Base-by-base conservation (phyloP, 2,113 vertebrate species). In the Uropsilus gracilis region DNA sequence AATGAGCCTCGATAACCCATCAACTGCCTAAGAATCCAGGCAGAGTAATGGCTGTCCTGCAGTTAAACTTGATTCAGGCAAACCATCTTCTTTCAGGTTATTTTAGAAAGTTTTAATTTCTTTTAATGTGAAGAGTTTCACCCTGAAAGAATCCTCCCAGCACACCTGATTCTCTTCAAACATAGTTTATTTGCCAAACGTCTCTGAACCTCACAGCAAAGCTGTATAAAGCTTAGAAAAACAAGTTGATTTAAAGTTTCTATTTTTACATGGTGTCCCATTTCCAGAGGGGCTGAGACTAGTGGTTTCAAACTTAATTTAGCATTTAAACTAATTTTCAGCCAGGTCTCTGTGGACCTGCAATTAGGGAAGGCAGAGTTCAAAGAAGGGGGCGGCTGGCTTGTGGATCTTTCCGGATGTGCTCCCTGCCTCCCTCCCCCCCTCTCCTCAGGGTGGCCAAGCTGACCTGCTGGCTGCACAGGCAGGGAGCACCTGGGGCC, bases 241-340 rank as follows among this genome's bases (percentile, higher is more conserved):
- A 97, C 97, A 98, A 97, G 94, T 89, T 97, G 97, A 98, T 98
- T 98, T 98, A 97, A 97, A 8, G 89, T 97, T 98, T 98, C 98
- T 98, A 97, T 98, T 98, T 98, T 98, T 98, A 97, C 95, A 95
- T 26, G 97, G 98, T 98, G 94, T 98, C 97, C 96, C 89, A 48
- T 98, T 98, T 98, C 98, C 97, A 98, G 90, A 98, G 96, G 77
- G 97, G 97, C 91, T 97, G 96, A 95, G 95, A 95, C 95, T 95
- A 97, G 98, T 95, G 98, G 97, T 98, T 98, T 98, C 97, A 98
- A 98, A 98, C 97, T 97, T 97, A 98, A 94, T 98, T 98, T 98
- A 98, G 97, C 96, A 98, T 98, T 98, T 98, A 98, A 98, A 97
- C 97, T 98, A 97, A 98, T 98, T 98, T 98, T 98, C 98, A 97